Conservation (phyloP, 2,797 vertebrate genomes). For the Pangasius larnaudii region DNA sequence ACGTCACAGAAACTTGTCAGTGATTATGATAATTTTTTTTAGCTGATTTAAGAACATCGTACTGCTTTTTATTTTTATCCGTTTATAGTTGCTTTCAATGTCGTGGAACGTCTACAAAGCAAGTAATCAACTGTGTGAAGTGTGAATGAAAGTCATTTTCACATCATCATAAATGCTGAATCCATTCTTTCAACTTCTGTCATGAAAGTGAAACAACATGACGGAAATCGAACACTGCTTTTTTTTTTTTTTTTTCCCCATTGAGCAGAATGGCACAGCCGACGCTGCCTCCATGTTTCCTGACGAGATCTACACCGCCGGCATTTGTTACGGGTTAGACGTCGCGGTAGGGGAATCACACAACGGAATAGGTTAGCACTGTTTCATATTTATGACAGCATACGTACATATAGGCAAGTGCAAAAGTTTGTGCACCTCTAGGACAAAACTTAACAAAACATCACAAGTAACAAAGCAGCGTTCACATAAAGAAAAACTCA, state of each 20-base stretch:
- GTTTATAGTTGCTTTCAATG: not conserved
- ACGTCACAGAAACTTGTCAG: not conserved
- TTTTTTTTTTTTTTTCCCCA: not conserved
- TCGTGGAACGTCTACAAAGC: not conserved
- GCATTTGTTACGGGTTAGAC: constrained; percentile 78
- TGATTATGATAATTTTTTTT: not conserved
- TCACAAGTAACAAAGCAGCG: not conserved
- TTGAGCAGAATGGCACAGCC: constrained; percentile 75
- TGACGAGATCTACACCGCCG: constrained; percentile 80
- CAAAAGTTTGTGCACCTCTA: not conserved
- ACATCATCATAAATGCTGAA: not conserved
- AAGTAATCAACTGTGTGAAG: not conserved
- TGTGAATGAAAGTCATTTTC: not conserved
- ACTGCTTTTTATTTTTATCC: not conserved
- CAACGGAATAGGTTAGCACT: constrained; percentile 73
- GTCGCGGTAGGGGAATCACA: constrained; percentile 80
- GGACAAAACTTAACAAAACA: not conserved
- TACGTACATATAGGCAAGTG: not conserved
- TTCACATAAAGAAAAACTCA: not conserved
- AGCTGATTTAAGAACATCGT: not conserved
- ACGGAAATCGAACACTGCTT: not conserved
- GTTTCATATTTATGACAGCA: not conserved
- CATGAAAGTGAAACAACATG: too few relatives aligned
- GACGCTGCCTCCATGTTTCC: constrained; percentile 79
- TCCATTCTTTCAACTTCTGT: not conserved